Evolutionary conservation across 1,140 invertebrate species (phyloP), one percentile per base, ranked within the genome.

Genomic region (Pseudomyrmex gracilis): DNA sequence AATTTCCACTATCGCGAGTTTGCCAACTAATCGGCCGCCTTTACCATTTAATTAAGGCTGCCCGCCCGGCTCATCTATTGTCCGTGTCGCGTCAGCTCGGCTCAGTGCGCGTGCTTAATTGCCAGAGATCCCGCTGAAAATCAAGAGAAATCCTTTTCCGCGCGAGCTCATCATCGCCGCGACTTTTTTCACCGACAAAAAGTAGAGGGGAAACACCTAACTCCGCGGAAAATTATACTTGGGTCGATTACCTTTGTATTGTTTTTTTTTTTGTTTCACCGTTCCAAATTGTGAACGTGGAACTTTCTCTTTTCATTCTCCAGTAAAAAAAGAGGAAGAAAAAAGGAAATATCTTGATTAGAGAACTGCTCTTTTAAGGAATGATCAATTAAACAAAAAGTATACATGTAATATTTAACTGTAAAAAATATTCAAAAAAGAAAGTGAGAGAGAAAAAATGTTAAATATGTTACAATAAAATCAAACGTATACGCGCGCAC

Each of bases 11-110:
- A 80, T 80, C 76, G 76, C 64, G 67, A 85, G 86, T 87, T 87
- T 85, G 60, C 86, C 73, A 84, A 86, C 84, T 87, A 87, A 87
- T 87, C 84, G 86, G 76, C 77, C 78, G 84, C 86, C 80, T 87
- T 87, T 87, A 87, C 85, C 86, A 82, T 87, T 87, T 87, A 87
- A 87, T 87, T 87, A 87, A 87, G 70, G 60, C 58, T 60, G 83
- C 78, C 68, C 55, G 68, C 71, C 61, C 43, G 63, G 78, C 58
- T 77, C 78, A 87, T 83, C 77, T 82, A 87, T 87, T 87, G 84
- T 77, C 74, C 83, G 57, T 67, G 60, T 84, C 58, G 70, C 82
- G 83, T 85, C 83, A 73, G 66, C 49, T 64, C 55, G 83, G 43
- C 20, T 53, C 51, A 64, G 51, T 20, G 66, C 76, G 76, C 76